Evolutionary conservation across 2,797 vertebrate species (phyloP).

Genomic region (Hylomyscus alleni): DNA sequence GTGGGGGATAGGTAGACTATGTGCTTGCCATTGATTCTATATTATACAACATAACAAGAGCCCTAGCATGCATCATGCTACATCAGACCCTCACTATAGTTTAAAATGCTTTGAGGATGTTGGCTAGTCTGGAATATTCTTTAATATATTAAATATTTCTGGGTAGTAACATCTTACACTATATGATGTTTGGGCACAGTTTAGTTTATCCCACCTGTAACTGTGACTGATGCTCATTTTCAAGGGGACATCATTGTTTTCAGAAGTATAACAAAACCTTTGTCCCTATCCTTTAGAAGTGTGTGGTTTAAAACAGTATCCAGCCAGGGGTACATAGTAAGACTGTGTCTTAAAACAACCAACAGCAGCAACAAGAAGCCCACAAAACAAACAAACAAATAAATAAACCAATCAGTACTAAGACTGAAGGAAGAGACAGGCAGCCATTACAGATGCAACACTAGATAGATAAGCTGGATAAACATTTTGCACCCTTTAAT

Average conservation of each 20-base stretch:
- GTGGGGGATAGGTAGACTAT: not conserved
- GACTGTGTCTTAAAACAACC: not conserved
- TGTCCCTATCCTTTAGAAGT: constrained; percentile 3
- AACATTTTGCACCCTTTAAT: constrained; percentile 59
- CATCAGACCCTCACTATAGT: not conserved
- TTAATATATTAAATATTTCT: not conserved
- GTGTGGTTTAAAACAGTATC: constrained; percentile 49
- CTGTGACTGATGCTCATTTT: not conserved
- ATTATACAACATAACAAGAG: not conserved
- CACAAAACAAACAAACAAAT: not conserved
- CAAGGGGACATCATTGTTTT: constrained; percentile 51
- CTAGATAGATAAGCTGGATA: constrained; percentile 35
- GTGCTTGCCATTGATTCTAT: not conserved
- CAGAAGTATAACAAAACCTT: not conserved
- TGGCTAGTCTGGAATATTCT: constrained; percentile 3
- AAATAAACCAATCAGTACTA: constrained; percentile 12
- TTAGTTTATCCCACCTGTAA: constrained; percentile 25
- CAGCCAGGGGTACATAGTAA: not conserved
- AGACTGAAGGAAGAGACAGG: constrained; percentile 11
- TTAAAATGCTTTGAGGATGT: constrained; percentile 19
- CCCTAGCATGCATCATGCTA: not conserved
- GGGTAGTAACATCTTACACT: not conserved
- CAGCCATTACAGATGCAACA: constrained; percentile 21
- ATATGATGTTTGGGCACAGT: not conserved
- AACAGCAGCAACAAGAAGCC: not conserved